phyloP scores from a whole-genome alignment of 2,888 invertebrate species.

The Drosophila niveifrons region DNA sequence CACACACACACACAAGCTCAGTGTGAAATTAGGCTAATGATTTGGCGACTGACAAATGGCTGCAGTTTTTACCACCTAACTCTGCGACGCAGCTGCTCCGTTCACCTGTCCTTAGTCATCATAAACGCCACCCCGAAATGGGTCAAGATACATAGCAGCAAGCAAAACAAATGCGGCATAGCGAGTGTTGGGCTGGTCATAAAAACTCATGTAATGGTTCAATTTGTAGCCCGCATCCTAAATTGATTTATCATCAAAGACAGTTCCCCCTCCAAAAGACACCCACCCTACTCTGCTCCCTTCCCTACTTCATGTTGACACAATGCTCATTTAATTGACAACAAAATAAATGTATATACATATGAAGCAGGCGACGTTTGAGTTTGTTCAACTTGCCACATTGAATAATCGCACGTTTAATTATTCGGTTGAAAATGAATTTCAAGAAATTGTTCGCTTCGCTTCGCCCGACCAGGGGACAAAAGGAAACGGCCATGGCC shows the following conservation, averaged over 20 bases:
- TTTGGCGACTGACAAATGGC: conserved; percentile 73
- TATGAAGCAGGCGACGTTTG: conserved; percentile 31
- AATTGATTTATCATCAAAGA: conserved; percentile 60
- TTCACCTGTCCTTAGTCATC: conserved; percentile 53
- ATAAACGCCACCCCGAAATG: conserved; percentile 32
- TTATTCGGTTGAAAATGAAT: conserved; percentile 35
- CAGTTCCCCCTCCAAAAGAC: background rate
- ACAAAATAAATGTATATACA: background rate
- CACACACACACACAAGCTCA: conserved; percentile 4
- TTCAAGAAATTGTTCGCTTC: conserved; percentile 45
- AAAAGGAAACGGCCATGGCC: conserved; percentile 34
- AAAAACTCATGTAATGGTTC: conserved; percentile 68
- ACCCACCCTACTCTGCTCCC: too few relatives aligned
- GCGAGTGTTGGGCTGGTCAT: conserved; percentile 25
- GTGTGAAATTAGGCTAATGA: conserved; percentile 73
- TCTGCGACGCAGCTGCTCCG: background rate
- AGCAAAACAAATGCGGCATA: conserved; percentile 6
- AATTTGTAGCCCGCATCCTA: conserved; percentile 54
- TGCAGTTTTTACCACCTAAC: conserved; percentile 60
- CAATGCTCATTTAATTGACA: conserved; percentile 39
- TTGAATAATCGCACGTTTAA: background rate
- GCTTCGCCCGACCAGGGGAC: conserved; percentile 26
- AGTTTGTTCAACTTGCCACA: conserved; percentile 30
- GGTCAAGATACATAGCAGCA: conserved; percentile 40
- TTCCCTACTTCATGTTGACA: background rate